Percentiles rank a stretch among this genome's conserved stretches.
Conservation (phyloP, 2,113 vertebrate species). For the Felis chaus region DNA sequence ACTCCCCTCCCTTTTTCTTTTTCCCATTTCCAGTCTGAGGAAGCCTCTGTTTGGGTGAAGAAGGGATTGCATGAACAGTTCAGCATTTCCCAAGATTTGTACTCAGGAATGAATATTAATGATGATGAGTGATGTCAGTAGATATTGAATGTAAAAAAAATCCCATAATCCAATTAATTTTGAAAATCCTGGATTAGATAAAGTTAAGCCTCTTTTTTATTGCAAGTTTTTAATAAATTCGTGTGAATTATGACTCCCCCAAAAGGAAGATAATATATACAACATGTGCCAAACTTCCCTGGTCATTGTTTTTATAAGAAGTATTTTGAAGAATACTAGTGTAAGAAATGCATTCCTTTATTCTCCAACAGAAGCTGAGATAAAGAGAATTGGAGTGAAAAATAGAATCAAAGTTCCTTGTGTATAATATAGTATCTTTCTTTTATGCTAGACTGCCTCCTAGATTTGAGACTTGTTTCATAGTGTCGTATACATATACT, state of each 20-base stretch:
- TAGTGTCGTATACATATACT: neutral
- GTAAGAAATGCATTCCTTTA: constrained; percentile 1
- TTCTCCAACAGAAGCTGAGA: neutral
- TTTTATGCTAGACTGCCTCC: neutral
- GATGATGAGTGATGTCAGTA: neutral
- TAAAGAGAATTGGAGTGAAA: constrained; percentile 9
- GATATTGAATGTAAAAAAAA: neutral
- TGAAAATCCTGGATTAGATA: neutral
- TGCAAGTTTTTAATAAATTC: neutral
- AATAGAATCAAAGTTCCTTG: neutral
- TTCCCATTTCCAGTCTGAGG: neutral
- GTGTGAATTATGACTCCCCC: neutral
- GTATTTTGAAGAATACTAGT: neutral
- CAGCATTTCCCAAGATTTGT: neutral
- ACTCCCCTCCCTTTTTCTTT: neutral
- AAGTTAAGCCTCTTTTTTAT: neutral
- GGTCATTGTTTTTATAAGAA: neutral
- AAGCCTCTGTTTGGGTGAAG: neutral
- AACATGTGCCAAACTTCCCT: neutral
- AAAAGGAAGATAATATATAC: neutral
- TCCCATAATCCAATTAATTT: neutral
- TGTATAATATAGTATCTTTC: neutral
- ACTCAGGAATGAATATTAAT: neutral
- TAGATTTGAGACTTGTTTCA: neutral
- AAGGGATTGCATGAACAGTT: neutral